Percentiles rank a stretch among this genome's conserved stretches.
Conservation (phyloP, 2,797 vertebrate species). For the Sus cebifrons region DNA sequence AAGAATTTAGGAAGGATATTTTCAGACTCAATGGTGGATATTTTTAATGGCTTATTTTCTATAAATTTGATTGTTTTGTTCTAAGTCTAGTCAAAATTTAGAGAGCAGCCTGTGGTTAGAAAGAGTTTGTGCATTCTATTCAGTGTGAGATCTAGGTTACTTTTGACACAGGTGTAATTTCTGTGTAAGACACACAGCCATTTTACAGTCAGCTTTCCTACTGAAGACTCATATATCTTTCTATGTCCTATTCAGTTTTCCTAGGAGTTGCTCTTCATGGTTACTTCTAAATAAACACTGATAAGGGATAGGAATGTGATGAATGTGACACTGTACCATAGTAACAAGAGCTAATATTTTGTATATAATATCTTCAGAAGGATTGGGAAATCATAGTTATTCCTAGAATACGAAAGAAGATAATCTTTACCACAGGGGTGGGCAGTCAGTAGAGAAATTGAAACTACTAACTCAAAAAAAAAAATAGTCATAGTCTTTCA, state of each 20-base stretch:
- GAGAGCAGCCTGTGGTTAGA: background rate
- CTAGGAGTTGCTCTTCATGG: background rate
- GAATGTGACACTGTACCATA: background rate
- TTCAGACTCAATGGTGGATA: background rate
- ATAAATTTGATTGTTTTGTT: background rate
- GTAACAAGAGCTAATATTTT: background rate
- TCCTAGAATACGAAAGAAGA: background rate
- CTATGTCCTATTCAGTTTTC: background rate
- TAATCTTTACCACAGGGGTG: background rate
- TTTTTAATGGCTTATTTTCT: background rate
- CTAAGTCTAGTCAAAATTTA: background rate
- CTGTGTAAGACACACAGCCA: background rate
- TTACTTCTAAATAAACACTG: background rate
- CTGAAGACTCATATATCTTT: background rate
- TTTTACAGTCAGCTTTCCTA: background rate
- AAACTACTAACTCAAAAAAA: background rate
- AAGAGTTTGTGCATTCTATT: background rate
- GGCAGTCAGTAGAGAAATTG: background rate
- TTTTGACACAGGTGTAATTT: background rate
- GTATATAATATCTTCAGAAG: background rate
- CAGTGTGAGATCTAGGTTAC: background rate
- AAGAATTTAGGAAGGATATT: background rate
- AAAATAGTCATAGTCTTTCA: background rate
- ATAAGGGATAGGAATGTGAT: background rate
- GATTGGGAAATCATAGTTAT: background rate